phyloP scores from a whole-genome alignment of 1,140 invertebrate genomes.

The Anadara kagoshimensis region DNA sequence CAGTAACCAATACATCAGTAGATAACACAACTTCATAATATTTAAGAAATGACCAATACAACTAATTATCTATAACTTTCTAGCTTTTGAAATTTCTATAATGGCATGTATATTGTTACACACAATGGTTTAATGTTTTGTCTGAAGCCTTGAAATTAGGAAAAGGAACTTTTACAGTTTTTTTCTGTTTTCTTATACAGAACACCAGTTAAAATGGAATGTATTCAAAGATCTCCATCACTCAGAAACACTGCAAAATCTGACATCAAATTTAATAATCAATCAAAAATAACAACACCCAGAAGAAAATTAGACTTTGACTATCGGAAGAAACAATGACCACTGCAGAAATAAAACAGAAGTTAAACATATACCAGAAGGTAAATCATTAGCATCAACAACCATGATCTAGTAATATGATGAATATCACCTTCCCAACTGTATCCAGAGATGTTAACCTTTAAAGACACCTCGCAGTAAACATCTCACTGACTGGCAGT shows the following conservation, averaged over 20 bases:
- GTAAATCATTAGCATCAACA: constrained; percentile 7
- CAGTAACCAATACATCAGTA: too few relatives aligned
- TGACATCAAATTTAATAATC: constrained; percentile 9
- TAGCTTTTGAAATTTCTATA: too few relatives aligned
- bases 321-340: neutral
- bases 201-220: constrained; percentile 2
- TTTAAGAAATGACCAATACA: too few relatives aligned
- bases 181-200: constrained; percentile 5
- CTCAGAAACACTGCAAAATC: neutral
- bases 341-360: constrained; percentile 1
- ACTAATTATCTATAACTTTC: too few relatives aligned
- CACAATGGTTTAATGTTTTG: too few relatives aligned
- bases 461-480: too few relatives aligned
- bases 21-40: too few relatives aligned
- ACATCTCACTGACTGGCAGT: too few relatives aligned
- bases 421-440: too few relatives aligned
- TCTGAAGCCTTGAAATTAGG: neutral
- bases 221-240: neutral
- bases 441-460: too few relatives aligned
- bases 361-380: neutral
- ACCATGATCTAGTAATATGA: neutral
- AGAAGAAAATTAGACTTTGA: constrained; percentile 11
- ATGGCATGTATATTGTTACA: too few relatives aligned
- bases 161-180: neutral
- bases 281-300: constrained; percentile 1